Evolutionary conservation across 2,888 invertebrate genomes (phyloP).

Genomic region (Ptilodon capucinus): DNA sequence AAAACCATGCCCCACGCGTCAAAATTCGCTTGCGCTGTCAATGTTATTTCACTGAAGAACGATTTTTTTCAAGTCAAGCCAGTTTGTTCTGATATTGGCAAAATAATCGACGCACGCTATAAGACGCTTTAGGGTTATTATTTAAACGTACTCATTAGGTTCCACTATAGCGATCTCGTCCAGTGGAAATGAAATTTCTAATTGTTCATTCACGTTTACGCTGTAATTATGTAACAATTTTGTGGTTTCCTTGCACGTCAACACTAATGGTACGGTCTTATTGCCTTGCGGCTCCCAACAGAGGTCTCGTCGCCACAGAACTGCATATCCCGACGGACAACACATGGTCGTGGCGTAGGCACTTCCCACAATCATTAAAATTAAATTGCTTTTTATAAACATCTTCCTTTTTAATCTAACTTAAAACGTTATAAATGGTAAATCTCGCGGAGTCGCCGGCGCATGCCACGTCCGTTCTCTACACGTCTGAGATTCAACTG

Average conservation of each 20-base stretch:
- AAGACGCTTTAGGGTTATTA: too few relatives aligned
- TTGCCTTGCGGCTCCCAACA: constrained; percentile 47
- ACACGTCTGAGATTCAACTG: too few relatives aligned
- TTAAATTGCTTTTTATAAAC: neutral
- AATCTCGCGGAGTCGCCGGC: too few relatives aligned
- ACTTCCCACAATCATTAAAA: neutral
- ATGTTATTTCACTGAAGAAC: too few relatives aligned
- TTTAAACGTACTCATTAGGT: constrained; percentile 34
- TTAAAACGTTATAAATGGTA: neutral
- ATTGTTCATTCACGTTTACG: constrained; percentile 12
- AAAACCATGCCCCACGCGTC: too few relatives aligned
- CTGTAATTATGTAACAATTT: constrained; percentile 14
- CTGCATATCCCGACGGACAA: constrained; percentile 29
- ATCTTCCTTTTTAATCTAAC: constrained; percentile 12
- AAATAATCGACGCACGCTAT: too few relatives aligned
- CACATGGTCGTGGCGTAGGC: constrained; percentile 24
- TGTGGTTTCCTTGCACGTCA: constrained; percentile 24
- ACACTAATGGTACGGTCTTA: constrained; percentile 15
- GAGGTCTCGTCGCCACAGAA: constrained; percentile 19
- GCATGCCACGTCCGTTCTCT: too few relatives aligned
- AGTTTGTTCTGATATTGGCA: too few relatives aligned
- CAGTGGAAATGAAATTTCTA: constrained; percentile 16
- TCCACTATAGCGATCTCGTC: constrained; percentile 18
- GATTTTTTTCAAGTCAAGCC: too few relatives aligned
- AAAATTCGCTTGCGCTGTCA: too few relatives aligned